phyloP scores from a whole-genome alignment of 2,888 invertebrate genomes.

The Zygaena filipendulae region DNA sequence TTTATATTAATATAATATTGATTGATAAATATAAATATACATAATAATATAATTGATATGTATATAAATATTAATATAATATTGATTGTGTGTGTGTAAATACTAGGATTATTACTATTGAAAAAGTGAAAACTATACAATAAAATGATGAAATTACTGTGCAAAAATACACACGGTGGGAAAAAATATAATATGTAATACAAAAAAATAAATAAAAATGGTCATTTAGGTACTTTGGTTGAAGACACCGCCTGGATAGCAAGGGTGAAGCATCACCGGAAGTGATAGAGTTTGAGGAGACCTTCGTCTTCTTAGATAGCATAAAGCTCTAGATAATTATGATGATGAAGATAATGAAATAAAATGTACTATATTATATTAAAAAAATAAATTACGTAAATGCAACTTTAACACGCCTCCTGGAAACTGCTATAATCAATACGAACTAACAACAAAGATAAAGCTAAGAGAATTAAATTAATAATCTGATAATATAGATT shows the following conservation, averaged over 20 bases:
- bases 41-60: constrained; percentile 6
- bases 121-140: constrained; percentile 4
- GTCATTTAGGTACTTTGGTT: too few species aligned
- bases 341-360: too few species aligned
- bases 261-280: too few species aligned
- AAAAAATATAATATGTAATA: constrained; percentile 7
- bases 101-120: constrained; percentile 5
- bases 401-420: constrained; percentile 28
- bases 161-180: constrained; percentile 11
- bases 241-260: too few species aligned
- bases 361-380: too few species aligned
- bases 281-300: too few species aligned
- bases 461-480: constrained; percentile 21
- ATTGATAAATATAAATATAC: too few species aligned
- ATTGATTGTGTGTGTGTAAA: constrained; percentile 7
- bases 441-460: constrained; percentile 23
- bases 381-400: too few species aligned
- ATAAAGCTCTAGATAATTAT: too few species aligned
- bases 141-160: constrained; percentile 5
- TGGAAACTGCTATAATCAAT: constrained; percentile 30
- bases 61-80: constrained; percentile 6
- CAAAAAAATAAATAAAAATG: constrained; percentile 4
- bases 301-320: too few species aligned
- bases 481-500: constrained; percentile 6
- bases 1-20: too few species aligned